These are phyloP conservation scores for Zeuzera pyrina DNA, from an alignment of 2,888 invertebrate genomes.

Conservation along the genomic window DNA sequence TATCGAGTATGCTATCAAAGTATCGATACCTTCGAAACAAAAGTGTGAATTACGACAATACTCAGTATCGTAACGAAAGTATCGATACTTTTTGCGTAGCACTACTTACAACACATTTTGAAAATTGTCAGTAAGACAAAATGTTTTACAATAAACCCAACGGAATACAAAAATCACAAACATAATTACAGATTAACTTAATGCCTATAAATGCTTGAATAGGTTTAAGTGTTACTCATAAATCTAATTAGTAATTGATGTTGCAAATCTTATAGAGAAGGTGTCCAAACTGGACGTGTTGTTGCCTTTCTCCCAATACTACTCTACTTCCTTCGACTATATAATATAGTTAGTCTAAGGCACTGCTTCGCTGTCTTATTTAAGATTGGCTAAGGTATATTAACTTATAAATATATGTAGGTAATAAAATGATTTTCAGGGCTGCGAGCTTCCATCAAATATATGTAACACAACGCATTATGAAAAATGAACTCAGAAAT, in stretches of 20 bases:
- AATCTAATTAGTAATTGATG: conserved; percentile 35
- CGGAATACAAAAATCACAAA: conserved; percentile 61
- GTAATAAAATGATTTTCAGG: no score
- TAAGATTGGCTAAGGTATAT: conserved; percentile 22
- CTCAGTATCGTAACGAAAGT: no score
- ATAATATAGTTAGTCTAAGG: conserved; percentile 20
- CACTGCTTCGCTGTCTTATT: conserved; percentile 37
- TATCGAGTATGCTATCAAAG: no score
- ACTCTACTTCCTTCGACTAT: conserved; percentile 44
- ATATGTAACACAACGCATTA: no score
- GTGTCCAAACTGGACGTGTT: conserved; percentile 28
- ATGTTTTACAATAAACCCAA: conserved; percentile 41
- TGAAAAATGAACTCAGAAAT: no score
- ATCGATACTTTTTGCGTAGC: no score
- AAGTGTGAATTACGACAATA: no score
- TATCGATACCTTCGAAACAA: no score
- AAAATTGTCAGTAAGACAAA: conserved; percentile 15
- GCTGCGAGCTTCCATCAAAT: no score
- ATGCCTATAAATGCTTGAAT: conserved; percentile 52
- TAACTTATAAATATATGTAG: no score
- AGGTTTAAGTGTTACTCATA: conserved; percentile 35
- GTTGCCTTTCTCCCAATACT: conserved; percentile 51
- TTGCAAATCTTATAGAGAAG: conserved; percentile 6
- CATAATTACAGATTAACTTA: conserved; percentile 50
- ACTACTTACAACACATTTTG: background rate